Percentiles rank a stretch among this genome's conserved stretches.
Conservation (phyloP, 2,113 vertebrate genomes). For the Nerophis ophidion region DNA sequence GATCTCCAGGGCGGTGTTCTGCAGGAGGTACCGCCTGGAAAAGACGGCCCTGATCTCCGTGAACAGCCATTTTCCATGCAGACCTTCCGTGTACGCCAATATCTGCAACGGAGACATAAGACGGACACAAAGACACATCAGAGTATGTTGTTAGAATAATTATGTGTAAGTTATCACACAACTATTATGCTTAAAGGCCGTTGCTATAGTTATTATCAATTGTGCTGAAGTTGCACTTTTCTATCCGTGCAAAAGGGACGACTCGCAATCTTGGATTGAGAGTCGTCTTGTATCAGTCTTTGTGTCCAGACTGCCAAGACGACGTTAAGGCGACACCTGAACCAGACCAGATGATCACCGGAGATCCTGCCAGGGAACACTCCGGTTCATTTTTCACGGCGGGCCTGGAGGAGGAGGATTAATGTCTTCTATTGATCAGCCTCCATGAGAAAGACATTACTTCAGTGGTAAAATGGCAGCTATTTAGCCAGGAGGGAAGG, state of each 20-base stretch:
- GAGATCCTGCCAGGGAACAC: neutral
- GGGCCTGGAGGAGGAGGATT: conserved; percentile 56
- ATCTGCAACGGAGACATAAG: conserved; percentile 67
- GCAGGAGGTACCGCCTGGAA: conserved; percentile 91
- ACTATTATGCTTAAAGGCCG: too few species aligned
- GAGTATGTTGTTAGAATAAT: too few species aligned
- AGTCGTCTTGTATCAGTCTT: too few species aligned
- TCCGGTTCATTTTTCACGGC: conserved; percentile 66
- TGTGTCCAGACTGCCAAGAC: too few species aligned
- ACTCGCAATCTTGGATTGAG: too few species aligned
- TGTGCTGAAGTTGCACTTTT: too few species aligned
- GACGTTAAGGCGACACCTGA: too few species aligned
- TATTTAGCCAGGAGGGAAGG: conserved; percentile 48
- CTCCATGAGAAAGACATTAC: conserved; percentile 72
- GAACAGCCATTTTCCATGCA: conserved; percentile 98
- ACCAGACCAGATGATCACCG: neutral
- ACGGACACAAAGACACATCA: too few species aligned
- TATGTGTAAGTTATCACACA: too few species aligned
- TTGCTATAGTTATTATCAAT: too few species aligned
- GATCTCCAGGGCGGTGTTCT: conserved; percentile 94
- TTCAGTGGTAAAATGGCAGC: conserved; percentile 67
- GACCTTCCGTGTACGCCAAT: conserved; percentile 89
- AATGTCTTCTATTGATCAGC: conserved; percentile 78
- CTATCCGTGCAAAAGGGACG: too few species aligned
- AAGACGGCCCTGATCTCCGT: conserved; percentile 90